Evolutionary conservation across 2,888 invertebrate genomes (phyloP).

Genomic region (Hermaeophaga mercurialis): DNA sequence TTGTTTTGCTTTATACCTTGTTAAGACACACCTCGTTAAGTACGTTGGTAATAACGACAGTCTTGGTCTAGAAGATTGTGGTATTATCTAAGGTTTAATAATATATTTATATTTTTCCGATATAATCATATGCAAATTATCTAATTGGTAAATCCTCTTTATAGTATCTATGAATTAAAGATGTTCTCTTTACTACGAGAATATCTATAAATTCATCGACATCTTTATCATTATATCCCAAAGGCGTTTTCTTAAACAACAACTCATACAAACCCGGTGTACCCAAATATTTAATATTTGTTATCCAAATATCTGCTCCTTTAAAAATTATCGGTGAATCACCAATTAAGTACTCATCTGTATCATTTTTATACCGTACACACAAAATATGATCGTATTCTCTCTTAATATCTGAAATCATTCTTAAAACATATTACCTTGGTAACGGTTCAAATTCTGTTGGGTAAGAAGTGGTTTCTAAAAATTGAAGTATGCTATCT

Average conservation of each 20-base stretch:
- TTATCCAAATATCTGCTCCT: no score
- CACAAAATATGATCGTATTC: neutral
- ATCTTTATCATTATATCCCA: no score
- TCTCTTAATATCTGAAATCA: neutral
- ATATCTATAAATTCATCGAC: neutral
- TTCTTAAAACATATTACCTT: neutral
- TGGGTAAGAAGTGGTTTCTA: neutral
- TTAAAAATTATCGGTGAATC: no score
- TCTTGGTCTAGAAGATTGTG: neutral
- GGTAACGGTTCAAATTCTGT: neutral
- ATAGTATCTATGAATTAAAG: neutral
- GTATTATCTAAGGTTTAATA: neutral
- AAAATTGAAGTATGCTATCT: neutral
- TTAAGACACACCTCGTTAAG: no score
- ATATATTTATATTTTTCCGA: neutral
- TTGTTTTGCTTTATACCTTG: neutral
- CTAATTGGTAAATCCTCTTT: neutral
- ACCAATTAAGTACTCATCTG: neutral
- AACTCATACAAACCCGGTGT: neutral
- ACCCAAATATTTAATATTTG: neutral
- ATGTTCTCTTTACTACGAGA: no score
- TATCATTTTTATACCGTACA: neutral
- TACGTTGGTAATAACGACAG: no score
- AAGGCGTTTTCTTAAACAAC: neutral
- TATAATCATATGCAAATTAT: neutral